Evolutionary conservation across 2,888 invertebrate genomes (phyloP).

Genomic region (Doris montereyensis): DNA sequence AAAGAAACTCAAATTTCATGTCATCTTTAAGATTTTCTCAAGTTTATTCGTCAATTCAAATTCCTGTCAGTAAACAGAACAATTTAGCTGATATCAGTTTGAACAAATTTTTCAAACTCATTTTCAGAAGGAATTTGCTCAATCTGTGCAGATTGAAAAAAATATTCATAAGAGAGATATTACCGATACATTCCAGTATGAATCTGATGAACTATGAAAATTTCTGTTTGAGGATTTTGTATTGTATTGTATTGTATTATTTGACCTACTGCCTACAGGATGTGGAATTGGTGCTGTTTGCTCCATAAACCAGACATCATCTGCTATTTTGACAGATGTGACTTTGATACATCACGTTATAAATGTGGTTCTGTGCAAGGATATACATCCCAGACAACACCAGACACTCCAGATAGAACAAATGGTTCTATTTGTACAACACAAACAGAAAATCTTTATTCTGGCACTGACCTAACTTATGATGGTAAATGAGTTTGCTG

Average conservation of each 20-base stretch:
- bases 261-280: conserved; percentile 49
- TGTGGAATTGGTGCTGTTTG: conserved; percentile 70
- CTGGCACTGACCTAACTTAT: conserved; percentile 43
- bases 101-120: too few relatives aligned
- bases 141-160: too few relatives aligned
- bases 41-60: too few relatives aligned
- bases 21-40: too few relatives aligned
- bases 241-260: too few relatives aligned
- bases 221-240: too few relatives aligned
- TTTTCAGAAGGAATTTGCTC: too few relatives aligned
- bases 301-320: conserved; percentile 49
- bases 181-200: too few relatives aligned
- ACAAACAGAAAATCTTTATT: conserved; percentile 52
- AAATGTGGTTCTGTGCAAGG: conserved; percentile 61
- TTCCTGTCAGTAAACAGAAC: background rate
- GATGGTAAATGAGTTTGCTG: conserved; percentile 46
- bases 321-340: conserved; percentile 69
- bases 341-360: conserved; percentile 59
- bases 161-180: too few relatives aligned
- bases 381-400: conserved; percentile 35
- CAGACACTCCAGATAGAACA: conserved; percentile 38
- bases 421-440: conserved; percentile 45
- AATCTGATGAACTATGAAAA: too few relatives aligned
- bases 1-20: too few relatives aligned
- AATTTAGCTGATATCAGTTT: background rate